phyloP scores from a whole-genome alignment of 1,140 invertebrate genomes.

The Trachymyrmex septentrionalis region DNA sequence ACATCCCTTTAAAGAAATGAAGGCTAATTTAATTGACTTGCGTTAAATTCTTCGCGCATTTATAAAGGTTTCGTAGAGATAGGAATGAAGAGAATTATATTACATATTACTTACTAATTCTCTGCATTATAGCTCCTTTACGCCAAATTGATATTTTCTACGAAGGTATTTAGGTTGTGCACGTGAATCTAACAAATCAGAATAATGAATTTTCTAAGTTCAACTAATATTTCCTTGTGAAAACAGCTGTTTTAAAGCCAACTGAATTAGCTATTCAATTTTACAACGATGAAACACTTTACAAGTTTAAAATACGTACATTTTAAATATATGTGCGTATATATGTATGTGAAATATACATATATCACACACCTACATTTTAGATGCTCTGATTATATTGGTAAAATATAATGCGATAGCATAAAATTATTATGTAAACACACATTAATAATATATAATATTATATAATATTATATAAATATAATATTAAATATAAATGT shows the following conservation, averaged over 20 bases:
- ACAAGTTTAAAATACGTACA: neutral
- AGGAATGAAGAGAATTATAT: neutral
- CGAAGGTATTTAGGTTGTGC: neutral
- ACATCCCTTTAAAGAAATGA: neutral
- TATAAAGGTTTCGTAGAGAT: slow-evolving; percentile 6
- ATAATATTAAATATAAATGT: too few relatives aligned
- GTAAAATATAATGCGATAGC: neutral
- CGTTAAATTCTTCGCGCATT: slow-evolving; percentile 22
- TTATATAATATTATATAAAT: too few relatives aligned
- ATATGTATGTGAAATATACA: neutral
- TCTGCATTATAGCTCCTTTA: slow-evolving; percentile 21
- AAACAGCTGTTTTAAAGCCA: neutral
- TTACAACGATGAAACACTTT: neutral
- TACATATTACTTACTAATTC: slow-evolving; percentile 12
- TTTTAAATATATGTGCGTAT: neutral
- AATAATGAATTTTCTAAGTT: neutral
- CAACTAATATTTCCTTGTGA: neutral
- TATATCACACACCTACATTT: neutral
- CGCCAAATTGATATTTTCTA: neutral
- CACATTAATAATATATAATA: neutral
- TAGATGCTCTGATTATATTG: neutral
- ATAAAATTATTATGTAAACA: neutral
- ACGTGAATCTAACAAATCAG: slow-evolving; percentile 12
- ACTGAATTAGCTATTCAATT: neutral
- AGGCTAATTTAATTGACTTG: neutral